phyloP scores from a whole-genome alignment of 2,797 vertebrate species.

The Pipistrellus kuhlii region DNA sequence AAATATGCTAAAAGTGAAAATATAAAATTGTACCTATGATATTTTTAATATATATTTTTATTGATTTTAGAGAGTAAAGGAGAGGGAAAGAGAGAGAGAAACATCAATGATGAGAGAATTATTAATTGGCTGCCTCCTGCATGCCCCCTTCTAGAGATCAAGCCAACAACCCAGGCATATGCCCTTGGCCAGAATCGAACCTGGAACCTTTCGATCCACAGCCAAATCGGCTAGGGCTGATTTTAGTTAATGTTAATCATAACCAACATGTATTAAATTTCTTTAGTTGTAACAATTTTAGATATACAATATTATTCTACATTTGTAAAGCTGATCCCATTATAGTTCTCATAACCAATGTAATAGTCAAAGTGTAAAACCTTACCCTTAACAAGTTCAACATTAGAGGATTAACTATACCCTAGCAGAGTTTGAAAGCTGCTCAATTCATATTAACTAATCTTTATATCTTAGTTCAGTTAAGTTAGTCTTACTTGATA shows the following conservation, averaged over 20 bases:
- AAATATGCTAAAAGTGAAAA: conserved; percentile 15
- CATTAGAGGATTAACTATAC: neutral
- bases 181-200: too few species aligned
- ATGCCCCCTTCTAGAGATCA: too few species aligned
- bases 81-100: too few species aligned
- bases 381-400: neutral
- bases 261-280: conserved; percentile 28
- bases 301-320: neutral
- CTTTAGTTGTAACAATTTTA: conserved; percentile 11
- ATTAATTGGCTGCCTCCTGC: too few species aligned
- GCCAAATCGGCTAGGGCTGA: too few species aligned
- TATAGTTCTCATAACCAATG: conserved; percentile 20
- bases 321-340: conserved; percentile 22
- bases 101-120: too few species aligned
- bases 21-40: conserved; percentile 8
- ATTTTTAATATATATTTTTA: neutral
- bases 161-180: too few species aligned
- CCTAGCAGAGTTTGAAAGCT: conserved; percentile 24
- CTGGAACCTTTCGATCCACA: too few species aligned
- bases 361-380: neutral
- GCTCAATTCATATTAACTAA: neutral
- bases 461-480: neutral
- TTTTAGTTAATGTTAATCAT: conserved; percentile 17
- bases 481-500: neutral
- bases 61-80: too few species aligned